Evolutionary conservation across 2,888 invertebrate species (phyloP).

Genomic region (Lacanobia wlatinum): DNA sequence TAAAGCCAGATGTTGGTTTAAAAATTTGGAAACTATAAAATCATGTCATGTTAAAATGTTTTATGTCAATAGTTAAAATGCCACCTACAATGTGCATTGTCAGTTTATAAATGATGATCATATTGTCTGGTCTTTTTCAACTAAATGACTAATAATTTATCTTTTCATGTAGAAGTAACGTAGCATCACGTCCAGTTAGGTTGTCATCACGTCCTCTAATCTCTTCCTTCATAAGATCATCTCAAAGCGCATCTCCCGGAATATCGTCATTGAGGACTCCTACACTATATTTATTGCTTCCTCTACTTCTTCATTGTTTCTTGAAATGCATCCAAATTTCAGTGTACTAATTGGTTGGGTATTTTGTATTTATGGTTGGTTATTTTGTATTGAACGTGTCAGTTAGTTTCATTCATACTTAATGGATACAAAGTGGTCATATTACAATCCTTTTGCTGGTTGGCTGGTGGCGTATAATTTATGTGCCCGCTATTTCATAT

Average conservation of each 20-base stretch:
- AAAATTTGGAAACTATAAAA: conserved; percentile 37
- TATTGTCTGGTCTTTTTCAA: conserved; percentile 48
- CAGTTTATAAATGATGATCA: conserved; percentile 41
- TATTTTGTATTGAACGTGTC: conserved; percentile 52
- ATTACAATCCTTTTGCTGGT: conserved; percentile 55
- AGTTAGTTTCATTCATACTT: conserved; percentile 54
- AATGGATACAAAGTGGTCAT: conserved; percentile 59
- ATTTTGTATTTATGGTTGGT: conserved; percentile 52
- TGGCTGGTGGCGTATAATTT: conserved; percentile 54
- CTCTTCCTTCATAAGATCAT: conserved; percentile 71
- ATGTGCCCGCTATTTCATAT: conserved; percentile 53
- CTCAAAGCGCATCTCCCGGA: conserved; percentile 85
- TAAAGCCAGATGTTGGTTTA: conserved; percentile 47
- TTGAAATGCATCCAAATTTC: conserved; percentile 52
- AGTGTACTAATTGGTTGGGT: conserved; percentile 57
- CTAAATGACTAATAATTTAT: conserved; percentile 22
- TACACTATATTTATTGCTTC: conserved; percentile 87
- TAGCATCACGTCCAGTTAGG: conserved; percentile 64
- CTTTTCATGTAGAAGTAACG: conserved; percentile 27
- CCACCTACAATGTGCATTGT: conserved; percentile 53
- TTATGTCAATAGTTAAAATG: conserved; percentile 33
- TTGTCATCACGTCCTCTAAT: conserved; percentile 80
- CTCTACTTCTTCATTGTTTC: conserved; percentile 82
- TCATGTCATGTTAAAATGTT: conserved; percentile 32
- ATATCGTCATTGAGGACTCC: conserved; percentile 78